phyloP scores from a whole-genome alignment of 2,888 invertebrate genomes.

The Cryptocephalus moraei region DNA sequence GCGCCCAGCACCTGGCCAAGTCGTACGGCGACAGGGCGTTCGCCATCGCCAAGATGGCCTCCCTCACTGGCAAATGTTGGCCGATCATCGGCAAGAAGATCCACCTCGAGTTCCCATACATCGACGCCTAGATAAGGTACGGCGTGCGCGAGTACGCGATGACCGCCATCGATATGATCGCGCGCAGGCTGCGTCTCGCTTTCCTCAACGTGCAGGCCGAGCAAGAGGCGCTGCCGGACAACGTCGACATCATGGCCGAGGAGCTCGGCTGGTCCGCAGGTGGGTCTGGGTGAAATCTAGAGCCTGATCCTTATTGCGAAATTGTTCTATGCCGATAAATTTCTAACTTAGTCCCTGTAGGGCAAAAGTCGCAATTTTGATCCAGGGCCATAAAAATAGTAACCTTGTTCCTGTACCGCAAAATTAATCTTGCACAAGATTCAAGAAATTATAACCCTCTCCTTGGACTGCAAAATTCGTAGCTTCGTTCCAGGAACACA shows the following conservation, averaged over 20 bases:
- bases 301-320: no score
- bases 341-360: no score
- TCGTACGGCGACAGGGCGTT: slow-evolving; percentile 98
- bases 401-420: no score
- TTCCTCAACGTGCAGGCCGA: slow-evolving; percentile 97
- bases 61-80: slow-evolving; percentile 95
- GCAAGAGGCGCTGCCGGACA: slow-evolving; percentile 83
- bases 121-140: slow-evolving; percentile 92
- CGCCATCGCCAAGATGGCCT: slow-evolving; percentile 92
- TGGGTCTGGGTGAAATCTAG: no score
- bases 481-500: no score
- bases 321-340: no score
- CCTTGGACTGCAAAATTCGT: no score
- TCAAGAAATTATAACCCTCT: no score
- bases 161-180: slow-evolving; percentile 93
- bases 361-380: no score
- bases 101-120: slow-evolving; percentile 97
- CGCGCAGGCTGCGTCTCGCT: slow-evolving; percentile 83
- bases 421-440: no score
- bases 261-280: slow-evolving; percentile 76
- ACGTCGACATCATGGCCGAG: slow-evolving; percentile 93
- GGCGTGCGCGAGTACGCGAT: slow-evolving; percentile 95
- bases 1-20: slow-evolving; percentile 88
- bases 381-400: no score
- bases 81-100: slow-evolving; percentile 94